These are phyloP conservation scores for Garra rufa DNA, from an alignment of 2,113 vertebrate genomes.

Conservation along the genomic window DNA sequence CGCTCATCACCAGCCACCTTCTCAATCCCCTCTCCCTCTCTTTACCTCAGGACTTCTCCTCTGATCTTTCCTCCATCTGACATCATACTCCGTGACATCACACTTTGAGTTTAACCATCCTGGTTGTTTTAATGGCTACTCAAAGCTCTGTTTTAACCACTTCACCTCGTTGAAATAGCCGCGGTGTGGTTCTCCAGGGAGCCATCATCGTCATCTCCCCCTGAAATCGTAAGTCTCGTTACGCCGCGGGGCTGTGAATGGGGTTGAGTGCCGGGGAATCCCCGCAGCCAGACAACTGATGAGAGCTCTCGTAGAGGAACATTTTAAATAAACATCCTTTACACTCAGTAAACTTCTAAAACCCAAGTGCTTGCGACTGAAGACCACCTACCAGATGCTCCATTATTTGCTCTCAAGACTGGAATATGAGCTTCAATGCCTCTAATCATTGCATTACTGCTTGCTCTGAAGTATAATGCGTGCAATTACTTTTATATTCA, in stretches of 20 bases:
- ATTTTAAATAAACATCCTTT: slow-evolving; percentile 36
- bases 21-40: not conserved
- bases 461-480: not conserved
- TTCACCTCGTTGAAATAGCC: not conserved
- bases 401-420: slow-evolving; percentile 1
- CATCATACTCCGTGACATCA: slow-evolving; percentile 19
- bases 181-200: not conserved
- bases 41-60: slow-evolving; percentile 12
- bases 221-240: not conserved
- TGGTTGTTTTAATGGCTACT: not conserved
- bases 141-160: not conserved
- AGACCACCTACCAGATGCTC: slow-evolving; percentile 38
- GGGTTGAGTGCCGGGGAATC: slow-evolving; percentile 21
- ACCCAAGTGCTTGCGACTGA: not conserved
- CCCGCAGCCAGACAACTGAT: slow-evolving; percentile 30
- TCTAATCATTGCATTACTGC: slow-evolving; percentile 6
- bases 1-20: slow-evolving; percentile 20
- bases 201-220: not conserved
- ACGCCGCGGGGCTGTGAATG: slow-evolving; percentile 7
- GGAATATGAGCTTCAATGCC: not conserved
- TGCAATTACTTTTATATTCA: slow-evolving; percentile 6
- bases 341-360: slow-evolving; percentile 33
- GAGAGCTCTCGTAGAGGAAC: slow-evolving; percentile 11
- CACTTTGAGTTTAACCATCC: not conserved
- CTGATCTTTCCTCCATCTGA: slow-evolving; percentile 19